A percentile compares a stretch with the other conserved stretches of the same genome.
phyloP scores from a whole-genome alignment of 2,113 vertebrate genomes.

The Heterocephalus glaber region DNA sequence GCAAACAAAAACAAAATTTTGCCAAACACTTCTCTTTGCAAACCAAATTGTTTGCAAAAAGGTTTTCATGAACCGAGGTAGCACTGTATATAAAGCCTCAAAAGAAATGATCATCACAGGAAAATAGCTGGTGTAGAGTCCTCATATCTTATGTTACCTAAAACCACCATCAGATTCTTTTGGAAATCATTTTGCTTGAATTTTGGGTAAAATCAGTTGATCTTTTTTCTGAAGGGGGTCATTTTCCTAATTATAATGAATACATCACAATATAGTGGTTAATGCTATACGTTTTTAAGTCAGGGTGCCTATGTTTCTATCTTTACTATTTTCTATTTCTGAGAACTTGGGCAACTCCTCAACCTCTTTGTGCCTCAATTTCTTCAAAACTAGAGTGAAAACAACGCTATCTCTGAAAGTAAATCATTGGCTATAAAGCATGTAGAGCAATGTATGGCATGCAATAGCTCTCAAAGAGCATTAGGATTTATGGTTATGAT shows the following conservation, averaged over 20 bases:
- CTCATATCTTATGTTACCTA: background rate
- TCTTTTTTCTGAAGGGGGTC: background rate
- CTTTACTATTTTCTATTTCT: background rate
- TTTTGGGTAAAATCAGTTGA: background rate
- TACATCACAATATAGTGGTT: background rate
- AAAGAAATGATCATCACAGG: background rate
- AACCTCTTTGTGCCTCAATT: background rate
- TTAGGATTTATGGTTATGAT: background rate
- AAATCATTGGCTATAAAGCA: background rate
- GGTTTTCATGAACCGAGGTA: background rate
- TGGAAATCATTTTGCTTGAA: background rate
- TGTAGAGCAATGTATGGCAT: background rate
- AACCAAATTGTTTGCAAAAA: background rate
- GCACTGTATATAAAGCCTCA: background rate
- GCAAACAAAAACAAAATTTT: background rate
- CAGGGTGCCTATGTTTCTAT: background rate
- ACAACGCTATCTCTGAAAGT: background rate
- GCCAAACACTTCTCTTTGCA: background rate
- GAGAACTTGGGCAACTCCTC: background rate
- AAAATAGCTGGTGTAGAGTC: background rate
- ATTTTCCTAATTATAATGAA: background rate
- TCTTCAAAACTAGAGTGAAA: background rate
- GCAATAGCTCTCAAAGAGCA: background rate
- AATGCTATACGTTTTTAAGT: background rate
- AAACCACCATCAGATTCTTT: background rate